Base-by-base conservation (phyloP, 2,113 vertebrate genomes). In the Anser cygnoides region DNA sequence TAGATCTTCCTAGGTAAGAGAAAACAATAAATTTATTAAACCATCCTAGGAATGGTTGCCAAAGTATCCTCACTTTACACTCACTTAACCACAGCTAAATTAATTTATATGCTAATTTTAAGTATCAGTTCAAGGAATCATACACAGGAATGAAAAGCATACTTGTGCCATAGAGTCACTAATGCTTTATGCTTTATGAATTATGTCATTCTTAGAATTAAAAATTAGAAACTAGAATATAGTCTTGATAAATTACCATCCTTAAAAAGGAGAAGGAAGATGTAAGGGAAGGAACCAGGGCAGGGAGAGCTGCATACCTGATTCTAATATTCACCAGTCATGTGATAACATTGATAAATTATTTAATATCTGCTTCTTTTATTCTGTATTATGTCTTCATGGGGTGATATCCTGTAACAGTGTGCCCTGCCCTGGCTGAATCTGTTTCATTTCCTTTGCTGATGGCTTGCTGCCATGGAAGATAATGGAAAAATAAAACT, bases 321-420 rank as follows among this genome's bases (percentile, higher is more conserved):
- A 63, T 54, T 49, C 11, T 93, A 37, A 28, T 70, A 52, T 81
- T 89, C 50, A 87, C 25, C 11, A 71, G 52, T 73, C 59, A 44
- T 74, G 22, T 85, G 92, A 93, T 79, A 93, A 37, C 31, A 88
- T 3, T 91, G 95, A 96, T 85, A 91, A 89, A 85, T 93, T 79
- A 92, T 94, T 96, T 95, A 91, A 94, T 93, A 96, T 93, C 59
- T 92, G 33, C n/a, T 82, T 68, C 65, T 97, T 96, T 89, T 84
- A 81, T 89, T 78, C 75, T 54, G 33, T 52, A 52, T 89, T 93
- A 87, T 87, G 67, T 89, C 84, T 96, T 95, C 86, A 89, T 89
- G 76, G 35, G 55, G 13, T 95, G 91, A 90, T 96, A 94, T 91
- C 89, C 92, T 79, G 67, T 89, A 89, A 66, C 55, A 87, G 17